phyloP scores from a whole-genome alignment of 2,113 vertebrate genomes.

The Leuciscus idus region DNA sequence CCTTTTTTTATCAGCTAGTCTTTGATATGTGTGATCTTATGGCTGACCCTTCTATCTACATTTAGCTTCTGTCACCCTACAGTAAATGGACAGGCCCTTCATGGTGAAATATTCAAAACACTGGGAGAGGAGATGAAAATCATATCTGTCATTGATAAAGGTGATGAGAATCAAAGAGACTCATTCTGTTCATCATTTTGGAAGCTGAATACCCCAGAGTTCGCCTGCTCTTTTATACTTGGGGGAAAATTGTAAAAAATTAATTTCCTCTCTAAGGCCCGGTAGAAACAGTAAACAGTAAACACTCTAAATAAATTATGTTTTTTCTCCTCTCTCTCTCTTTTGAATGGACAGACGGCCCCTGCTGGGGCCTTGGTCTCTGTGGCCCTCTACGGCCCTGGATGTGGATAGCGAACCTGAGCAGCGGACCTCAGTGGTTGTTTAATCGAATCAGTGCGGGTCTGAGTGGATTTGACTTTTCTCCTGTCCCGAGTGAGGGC shows the following conservation, averaged over 20 bases:
- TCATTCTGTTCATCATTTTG: conserved; percentile 63
- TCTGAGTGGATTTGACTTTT: conserved; percentile 76
- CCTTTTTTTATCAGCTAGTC: neutral
- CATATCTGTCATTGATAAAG: conserved; percentile 58
- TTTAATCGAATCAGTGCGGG: conserved; percentile 74
- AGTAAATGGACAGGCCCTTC: conserved; percentile 27
- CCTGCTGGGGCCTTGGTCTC: conserved; percentile 66
- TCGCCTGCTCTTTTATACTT: conserved; percentile 57
- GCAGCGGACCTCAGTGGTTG: conserved; percentile 71
- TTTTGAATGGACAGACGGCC: conserved; percentile 67
- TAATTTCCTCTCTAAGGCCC: conserved; percentile 66
- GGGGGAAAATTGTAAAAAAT: conserved; percentile 68
- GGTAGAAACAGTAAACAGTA: conserved; percentile 71
- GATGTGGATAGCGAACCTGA: conserved; percentile 76
- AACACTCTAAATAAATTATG: conserved; percentile 82
- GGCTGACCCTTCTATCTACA: conserved; percentile 20
- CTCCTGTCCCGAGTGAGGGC: conserved; percentile 69
- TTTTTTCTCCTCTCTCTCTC: conserved; percentile 47
- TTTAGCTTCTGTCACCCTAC: conserved; percentile 21
- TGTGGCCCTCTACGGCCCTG: conserved; percentile 69
- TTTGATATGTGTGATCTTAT: conserved; percentile 8
- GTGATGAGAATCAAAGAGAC: conserved; percentile 65
- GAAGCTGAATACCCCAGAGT: conserved; percentile 65
- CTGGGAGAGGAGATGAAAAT: conserved; percentile 41
- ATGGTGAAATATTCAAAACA: conserved; percentile 58